Evolutionary conservation across 2,888 invertebrate species (phyloP).

Genomic region (Trissoscelio sp.): DNA sequence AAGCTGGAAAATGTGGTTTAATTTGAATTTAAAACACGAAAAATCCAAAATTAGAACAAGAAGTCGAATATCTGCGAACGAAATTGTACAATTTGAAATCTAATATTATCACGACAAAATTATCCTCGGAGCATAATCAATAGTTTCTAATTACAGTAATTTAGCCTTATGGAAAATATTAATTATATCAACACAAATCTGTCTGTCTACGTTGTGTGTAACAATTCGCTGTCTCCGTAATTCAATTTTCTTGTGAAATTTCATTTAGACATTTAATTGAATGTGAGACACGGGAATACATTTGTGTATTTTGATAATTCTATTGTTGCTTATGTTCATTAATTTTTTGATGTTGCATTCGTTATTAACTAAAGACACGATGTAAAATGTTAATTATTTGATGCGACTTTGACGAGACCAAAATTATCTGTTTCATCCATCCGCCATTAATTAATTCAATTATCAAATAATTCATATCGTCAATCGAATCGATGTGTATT

Average conservation of each 20-base stretch:
- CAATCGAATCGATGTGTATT: background rate
- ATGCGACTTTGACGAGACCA: background rate
- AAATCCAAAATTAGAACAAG: no score
- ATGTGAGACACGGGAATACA: background rate
- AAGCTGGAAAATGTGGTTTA: no score
- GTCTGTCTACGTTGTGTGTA: background rate
- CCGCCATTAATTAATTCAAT: conserved; percentile 6
- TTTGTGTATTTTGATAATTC: background rate
- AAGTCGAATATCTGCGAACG: background rate
- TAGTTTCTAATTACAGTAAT: no score
- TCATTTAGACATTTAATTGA: background rate
- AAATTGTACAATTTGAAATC: no score
- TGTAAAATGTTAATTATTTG: conserved; percentile 4
- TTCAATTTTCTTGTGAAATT: background rate
- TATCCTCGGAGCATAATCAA: no score
- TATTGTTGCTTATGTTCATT: background rate
- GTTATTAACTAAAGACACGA: background rate
- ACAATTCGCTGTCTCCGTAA: background rate
- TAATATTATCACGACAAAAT: no score
- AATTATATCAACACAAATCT: background rate
- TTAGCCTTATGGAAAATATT: background rate
- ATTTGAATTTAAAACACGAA: no score
- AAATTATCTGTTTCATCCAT: conserved; percentile 3
- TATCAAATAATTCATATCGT: background rate
- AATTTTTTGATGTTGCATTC: background rate